Percentiles rank a stretch among this genome's conserved stretches.
Conservation (phyloP, 2,797 vertebrate genomes). For the Phalanger gymnotis region DNA sequence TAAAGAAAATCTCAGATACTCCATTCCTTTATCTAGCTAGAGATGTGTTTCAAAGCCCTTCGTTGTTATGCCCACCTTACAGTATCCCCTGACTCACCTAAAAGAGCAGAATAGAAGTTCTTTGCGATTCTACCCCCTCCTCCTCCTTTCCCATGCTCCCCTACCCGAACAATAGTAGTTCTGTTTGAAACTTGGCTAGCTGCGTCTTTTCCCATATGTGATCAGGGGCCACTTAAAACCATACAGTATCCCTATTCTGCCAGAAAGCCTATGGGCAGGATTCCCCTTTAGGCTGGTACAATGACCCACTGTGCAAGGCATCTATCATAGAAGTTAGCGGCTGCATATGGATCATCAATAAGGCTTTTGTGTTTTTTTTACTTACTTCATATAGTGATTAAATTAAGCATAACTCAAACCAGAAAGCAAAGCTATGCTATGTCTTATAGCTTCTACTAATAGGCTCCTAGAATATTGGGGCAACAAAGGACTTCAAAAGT, state of each 20-base stretch:
- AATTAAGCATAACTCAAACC: conserved; percentile 44
- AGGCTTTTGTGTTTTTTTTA: conserved; percentile 63
- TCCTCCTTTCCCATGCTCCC: conserved; percentile 34
- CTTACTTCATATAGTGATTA: conserved; percentile 35
- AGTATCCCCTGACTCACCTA: not conserved
- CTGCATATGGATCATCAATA: conserved; percentile 63
- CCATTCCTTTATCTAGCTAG: conserved; percentile 29
- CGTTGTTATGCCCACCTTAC: conserved; percentile 29
- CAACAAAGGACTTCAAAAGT: not conserved
- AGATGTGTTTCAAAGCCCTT: conserved; percentile 43
- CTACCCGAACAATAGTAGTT: conserved; percentile 74
- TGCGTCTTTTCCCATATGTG: conserved; percentile 71
- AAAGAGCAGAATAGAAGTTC: conserved; percentile 38
- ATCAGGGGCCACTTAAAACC: conserved; percentile 71
- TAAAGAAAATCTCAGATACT: not conserved
- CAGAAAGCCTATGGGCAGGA: conserved; percentile 69
- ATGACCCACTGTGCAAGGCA: conserved; percentile 59
- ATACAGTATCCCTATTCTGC: conserved; percentile 68
- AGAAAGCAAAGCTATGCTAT: conserved; percentile 44
- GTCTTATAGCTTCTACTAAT: conserved; percentile 20
- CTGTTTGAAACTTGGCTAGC: conserved; percentile 76
- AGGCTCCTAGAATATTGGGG: not conserved
- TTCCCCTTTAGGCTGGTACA: conserved; percentile 60
- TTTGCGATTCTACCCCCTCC: conserved; percentile 6
- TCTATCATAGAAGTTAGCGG: not conserved